These are phyloP conservation scores for Nasonovia ribisnigri DNA, from an alignment of 2,888 invertebrate species.

Conservation along the genomic window DNA sequence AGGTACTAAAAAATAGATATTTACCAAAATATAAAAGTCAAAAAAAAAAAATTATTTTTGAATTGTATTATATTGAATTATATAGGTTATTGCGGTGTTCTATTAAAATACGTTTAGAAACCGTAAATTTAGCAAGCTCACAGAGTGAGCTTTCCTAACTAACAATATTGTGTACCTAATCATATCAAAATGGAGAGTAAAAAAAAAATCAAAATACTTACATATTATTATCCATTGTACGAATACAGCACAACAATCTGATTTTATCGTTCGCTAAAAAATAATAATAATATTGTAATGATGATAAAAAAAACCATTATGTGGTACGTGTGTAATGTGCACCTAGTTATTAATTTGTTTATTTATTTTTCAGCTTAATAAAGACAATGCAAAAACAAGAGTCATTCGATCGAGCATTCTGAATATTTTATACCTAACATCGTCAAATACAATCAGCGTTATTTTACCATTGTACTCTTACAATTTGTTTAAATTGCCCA, in stretches of 20 bases:
- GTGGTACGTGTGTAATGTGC: neutral
- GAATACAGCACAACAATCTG: neutral
- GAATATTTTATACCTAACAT: conserved; percentile 43
- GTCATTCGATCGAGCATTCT: neutral
- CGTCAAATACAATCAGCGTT: conserved; percentile 20
- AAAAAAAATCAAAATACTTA: neutral
- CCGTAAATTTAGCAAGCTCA: too few species aligned
- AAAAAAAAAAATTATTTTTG: too few species aligned
- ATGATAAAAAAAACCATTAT: neutral
- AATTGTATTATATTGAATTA: too few species aligned
- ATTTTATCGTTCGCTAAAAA: neutral
- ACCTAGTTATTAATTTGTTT: neutral
- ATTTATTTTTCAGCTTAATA: conserved; percentile 41
- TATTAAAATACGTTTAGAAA: too few species aligned
- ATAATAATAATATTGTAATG: neutral
- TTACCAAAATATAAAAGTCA: too few species aligned
- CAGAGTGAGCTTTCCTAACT: too few species aligned
- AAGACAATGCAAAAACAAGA: neutral
- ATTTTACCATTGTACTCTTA: conserved; percentile 9
- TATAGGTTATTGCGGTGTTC: too few species aligned
- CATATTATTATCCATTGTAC: neutral
- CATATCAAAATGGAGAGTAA: neutral
- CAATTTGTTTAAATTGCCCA: conserved; percentile 11
- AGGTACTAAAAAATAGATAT: too few species aligned
- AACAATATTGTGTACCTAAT: neutral